Base-by-base conservation (phyloP, 2,888 invertebrate genomes). In the Metacarcinus magister region DNA sequence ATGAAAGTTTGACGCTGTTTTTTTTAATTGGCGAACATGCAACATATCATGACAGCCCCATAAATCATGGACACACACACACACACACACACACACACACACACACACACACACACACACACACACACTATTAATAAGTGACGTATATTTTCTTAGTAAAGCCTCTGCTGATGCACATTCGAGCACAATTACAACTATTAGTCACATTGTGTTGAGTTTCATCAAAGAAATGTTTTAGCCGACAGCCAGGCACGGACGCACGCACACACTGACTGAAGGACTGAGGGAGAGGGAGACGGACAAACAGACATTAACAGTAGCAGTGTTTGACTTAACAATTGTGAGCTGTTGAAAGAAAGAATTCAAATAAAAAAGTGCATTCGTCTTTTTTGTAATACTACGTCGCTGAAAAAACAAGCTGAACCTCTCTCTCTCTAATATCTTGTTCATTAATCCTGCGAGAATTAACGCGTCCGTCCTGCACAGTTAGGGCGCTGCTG, bases 381-480 rank as follows among this genome's bases (percentile, higher is more conserved):
- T 67, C 19, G 19, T 5, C 10, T n/a, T 23, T 23, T 67, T 67
- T 67, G 23, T 67, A 67, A 54, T 13, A 54, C 16, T 23, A 67
- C 0, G 67, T 4, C 5, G n/a, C n/a, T 23, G n/a, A 23, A 23
- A 67, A 67, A 0, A 28, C 92, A 43, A 60, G 32, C 54, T 60
- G 67, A 32, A 60, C 67, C 93, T 93, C 93, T 93, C 93, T 93
- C 67, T 93, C 43, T 93, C 93, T 93, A 39, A 67, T 93, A 67
- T 67, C 93, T 93, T 67, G 67, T 75, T 93, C 67, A 32, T 60
- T 60, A n/a, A 54, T 54, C 32, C 28, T 23, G n/a, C 67, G 2
- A 67, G 16, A 54, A 54, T 60, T 43, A 28, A 48, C 46, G 32
- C 48, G 23, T n/a, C 16, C 4, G n/a, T n/a, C 48, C 54, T 16